Evolutionary conservation across 2,113 vertebrate genomes (phyloP).

Genomic region (Rattus rattus): DNA sequence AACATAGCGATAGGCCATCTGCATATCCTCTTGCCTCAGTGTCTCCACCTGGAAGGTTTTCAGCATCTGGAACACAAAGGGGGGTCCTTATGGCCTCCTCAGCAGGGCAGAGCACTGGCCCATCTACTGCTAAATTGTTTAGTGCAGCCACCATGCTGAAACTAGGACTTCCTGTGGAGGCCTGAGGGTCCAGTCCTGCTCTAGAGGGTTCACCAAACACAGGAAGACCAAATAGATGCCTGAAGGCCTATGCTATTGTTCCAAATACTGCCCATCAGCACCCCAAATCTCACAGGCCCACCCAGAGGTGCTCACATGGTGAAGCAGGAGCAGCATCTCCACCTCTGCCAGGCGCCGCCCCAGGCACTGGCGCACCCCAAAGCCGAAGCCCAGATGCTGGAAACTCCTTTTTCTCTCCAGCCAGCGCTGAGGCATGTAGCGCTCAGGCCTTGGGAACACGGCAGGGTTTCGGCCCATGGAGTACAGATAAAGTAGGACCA

Average conservation of each 20-base stretch:
- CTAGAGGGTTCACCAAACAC: background rate
- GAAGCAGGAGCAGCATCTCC: conserved; percentile 90
- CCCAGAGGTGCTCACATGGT: conserved; percentile 88
- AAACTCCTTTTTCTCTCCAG: conserved; percentile 72
- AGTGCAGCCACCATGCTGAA: too few species aligned
- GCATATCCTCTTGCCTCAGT: conserved; percentile 85
- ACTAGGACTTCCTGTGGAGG: background rate
- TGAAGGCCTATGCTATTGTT: background rate
- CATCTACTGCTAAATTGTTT: fast-evolving
- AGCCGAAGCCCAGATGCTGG: conserved; percentile 90
- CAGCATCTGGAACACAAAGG: conserved; percentile 86
- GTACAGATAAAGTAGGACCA: conserved; percentile 89
- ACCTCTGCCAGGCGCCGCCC: conserved; percentile 91
- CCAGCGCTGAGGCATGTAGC: conserved; percentile 90
- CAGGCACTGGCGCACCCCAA: conserved; percentile 91
- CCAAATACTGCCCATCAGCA: background rate
- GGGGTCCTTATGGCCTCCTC: fast-evolving
- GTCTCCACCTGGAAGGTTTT: conserved; percentile 90
- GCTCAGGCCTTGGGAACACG: conserved; percentile 86
- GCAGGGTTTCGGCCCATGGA: conserved; percentile 87
- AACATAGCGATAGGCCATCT: conserved; percentile 86
- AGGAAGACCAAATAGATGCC: background rate
- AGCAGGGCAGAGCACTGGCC: background rate
- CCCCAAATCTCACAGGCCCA: fast-evolving
- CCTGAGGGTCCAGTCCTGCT: too few species aligned